These are phyloP conservation scores for Hyalella azteca DNA, from an alignment of 2,888 invertebrate genomes.

Conservation along the genomic window DNA sequence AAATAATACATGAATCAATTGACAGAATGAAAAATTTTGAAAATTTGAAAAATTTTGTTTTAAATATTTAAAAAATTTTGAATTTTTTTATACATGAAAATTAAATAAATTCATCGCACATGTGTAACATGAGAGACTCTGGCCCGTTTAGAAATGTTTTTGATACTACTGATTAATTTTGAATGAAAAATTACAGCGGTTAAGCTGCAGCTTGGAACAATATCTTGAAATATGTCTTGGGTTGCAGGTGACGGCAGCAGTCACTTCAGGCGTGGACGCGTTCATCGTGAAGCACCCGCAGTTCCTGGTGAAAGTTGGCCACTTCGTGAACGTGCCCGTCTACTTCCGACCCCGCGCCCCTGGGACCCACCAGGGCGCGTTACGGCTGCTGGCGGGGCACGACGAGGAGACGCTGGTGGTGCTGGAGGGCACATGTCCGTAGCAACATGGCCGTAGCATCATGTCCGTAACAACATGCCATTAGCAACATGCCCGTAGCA, in stretches of 20 bases:
- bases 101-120: too few species aligned
- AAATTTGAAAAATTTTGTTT: too few species aligned
- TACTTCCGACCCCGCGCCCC: constrained; percentile 4
- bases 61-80: neutral
- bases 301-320: constrained; percentile 27
- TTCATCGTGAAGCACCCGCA: constrained; percentile 32
- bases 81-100: too few species aligned
- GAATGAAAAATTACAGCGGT: too few species aligned
- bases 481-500: too few species aligned
- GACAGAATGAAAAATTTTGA: too few species aligned
- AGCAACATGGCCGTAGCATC: neutral
- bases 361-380: neutral
- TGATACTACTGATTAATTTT: too few species aligned
- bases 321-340: constrained; percentile 30
- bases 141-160: too few species aligned
- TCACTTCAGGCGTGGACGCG: neutral
- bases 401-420: neutral
- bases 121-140: too few species aligned
- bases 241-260: neutral
- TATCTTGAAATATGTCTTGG: neutral
- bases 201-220: neutral
- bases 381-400: neutral
- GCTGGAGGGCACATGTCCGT: neutral
- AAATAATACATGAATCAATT: too few species aligned
- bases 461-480: too few species aligned